Base-by-base conservation (phyloP, 2,797 vertebrate species). In the Rhyacichthys aspro region DNA sequence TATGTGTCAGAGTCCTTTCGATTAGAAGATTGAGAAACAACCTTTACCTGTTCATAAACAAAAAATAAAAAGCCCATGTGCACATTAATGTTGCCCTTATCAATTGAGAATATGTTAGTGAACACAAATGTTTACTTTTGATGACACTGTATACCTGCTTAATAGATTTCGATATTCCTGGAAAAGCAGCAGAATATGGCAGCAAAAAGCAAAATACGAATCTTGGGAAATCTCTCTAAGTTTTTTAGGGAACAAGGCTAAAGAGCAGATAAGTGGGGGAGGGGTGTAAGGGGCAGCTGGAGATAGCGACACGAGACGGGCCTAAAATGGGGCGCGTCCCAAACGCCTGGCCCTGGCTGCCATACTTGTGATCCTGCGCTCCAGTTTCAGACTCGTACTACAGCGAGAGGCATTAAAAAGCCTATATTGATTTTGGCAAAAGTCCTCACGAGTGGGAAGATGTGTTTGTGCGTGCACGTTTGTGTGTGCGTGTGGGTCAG, bases 401-500 rank as follows among this genome's bases (percentile, higher is more conserved):
- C 82, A 82, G 83, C 65, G 67, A 74, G 69, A 86, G 82, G 81
- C 76, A 91, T 90, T 90, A 90, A 90, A 90, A 89, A 87, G 84
- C 84, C 74, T 83, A 56, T 89, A 93, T 90, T 88, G 91, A 91
- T 91, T 86, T 70, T 76, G 79, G 91, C 91, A 88, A 83, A 78
- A 72, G 66, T 82, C 82, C 88, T 83, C 69, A 78, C 8, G 70
- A 85, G 85, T 88, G 82, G 87, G 81, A 74, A 79, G 83, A 76
- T 76, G 67, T 70, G 63, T 68, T 65, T 67, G 28, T 64, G 47
- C 45, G 56, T 18, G 11, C 0, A 28, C 43, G 59, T 23, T 17
- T 74, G 67, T 62, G 65, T 45, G 62, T 36, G 58, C 36, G 63
- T 71, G 73, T 55, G 67, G 79, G 81, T 86, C 78, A 68, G 52